These are phyloP conservation scores for Sprattus sprattus DNA, from an alignment of 2,113 vertebrate species.

Conservation along the genomic window DNA sequence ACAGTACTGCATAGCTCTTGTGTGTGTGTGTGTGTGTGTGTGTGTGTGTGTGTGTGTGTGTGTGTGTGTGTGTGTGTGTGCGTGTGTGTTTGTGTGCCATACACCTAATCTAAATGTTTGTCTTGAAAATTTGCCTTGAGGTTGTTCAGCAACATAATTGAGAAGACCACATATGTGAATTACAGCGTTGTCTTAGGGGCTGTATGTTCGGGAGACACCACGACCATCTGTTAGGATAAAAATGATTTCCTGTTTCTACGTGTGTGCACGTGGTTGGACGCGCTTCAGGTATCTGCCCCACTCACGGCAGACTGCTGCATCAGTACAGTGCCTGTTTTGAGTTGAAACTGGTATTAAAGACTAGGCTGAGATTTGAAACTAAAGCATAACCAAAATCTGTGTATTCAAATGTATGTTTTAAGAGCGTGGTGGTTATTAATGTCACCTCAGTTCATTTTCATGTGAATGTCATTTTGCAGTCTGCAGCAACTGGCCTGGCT, in stretches of 20 bases:
- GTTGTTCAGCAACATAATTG: neutral
- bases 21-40: slow-evolving; percentile 28
- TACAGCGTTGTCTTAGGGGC: neutral
- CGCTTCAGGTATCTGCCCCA: neutral
- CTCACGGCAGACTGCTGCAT: neutral
- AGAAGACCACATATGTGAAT: neutral
- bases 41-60: neutral
- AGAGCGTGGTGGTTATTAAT: neutral
- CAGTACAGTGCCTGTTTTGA: neutral
- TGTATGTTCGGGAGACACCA: neutral
- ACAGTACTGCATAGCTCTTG: no score
- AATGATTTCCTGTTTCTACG: neutral
- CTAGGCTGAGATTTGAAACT: neutral
- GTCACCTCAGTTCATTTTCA: neutral
- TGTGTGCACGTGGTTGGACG: neutral
- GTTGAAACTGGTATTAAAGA: neutral
- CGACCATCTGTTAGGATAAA: neutral
- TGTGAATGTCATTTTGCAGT: neutral
- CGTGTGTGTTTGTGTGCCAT: neutral
- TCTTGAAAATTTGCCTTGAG: neutral
- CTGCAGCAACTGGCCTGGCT: neutral
- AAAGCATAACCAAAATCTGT: neutral
- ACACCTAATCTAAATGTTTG: neutral
- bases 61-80: slow-evolving; percentile 13
- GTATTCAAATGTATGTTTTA: neutral